These are phyloP conservation scores for Echiichthys vipera DNA, from an alignment of 2,797 vertebrate genomes.

Conservation along the genomic window DNA sequence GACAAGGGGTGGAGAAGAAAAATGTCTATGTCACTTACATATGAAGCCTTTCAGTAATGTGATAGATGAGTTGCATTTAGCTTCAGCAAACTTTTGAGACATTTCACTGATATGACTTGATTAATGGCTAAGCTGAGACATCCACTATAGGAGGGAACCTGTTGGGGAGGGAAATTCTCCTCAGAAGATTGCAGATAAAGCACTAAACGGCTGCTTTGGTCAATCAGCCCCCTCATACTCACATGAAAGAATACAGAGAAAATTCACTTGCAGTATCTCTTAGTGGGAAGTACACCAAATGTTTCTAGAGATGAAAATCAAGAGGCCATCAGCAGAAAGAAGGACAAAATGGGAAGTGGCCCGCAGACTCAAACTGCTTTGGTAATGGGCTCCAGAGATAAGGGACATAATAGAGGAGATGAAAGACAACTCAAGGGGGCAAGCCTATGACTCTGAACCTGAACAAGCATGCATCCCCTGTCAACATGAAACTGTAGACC, in stretches of 20 bases:
- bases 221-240: conserved; percentile 42
- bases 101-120: conserved; percentile 83
- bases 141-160: conserved; percentile 64
- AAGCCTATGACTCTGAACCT: conserved; percentile 29
- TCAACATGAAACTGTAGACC: conserved; percentile 50
- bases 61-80: conserved; percentile 86
- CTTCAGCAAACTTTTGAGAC: conserved; percentile 83
- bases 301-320: conserved; percentile 29
- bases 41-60: conserved; percentile 74
- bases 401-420: conserved; percentile 48
- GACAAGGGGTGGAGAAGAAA: conserved; percentile 80
- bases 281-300: conserved; percentile 7
- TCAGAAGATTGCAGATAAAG: conserved; percentile 67
- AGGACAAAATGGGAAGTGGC: conserved; percentile 21
- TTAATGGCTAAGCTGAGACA: conserved; percentile 77
- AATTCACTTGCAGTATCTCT: conserved; percentile 32
- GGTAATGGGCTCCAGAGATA: conserved; percentile 40
- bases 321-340: conserved; percentile 25
- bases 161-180: conserved; percentile 60
- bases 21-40: conserved; percentile 77
- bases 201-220: conserved; percentile 57
- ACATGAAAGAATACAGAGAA: conserved; percentile 21
- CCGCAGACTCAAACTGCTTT: conserved; percentile 19
- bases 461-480: conserved; percentile 53
- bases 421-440: conserved; percentile 30